Evolutionary conservation across 2,113 vertebrate species (phyloP).

Genomic region (Tupaia tana): DNA sequence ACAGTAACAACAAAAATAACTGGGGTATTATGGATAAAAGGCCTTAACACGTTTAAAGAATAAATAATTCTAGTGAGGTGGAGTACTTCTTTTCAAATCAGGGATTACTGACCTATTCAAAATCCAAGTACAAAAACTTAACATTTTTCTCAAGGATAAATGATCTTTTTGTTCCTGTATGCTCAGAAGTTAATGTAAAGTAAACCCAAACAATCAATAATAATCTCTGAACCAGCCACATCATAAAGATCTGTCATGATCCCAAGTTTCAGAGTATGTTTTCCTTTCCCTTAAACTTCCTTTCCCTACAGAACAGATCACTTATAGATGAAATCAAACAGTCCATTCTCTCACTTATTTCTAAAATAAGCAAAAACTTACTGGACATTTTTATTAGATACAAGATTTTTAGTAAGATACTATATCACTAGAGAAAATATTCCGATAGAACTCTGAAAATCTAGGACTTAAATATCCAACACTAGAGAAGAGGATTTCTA

Average conservation of each 20-base stretch:
- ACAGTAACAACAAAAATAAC: neutral
- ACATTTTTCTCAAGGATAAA: neutral
- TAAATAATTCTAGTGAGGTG: neutral
- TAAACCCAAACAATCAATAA: neutral
- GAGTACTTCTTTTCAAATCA: neutral
- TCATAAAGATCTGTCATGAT: neutral
- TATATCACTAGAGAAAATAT: slow-evolving; percentile 8
- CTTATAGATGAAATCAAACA: neutral
- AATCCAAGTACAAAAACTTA: neutral
- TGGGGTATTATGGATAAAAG: neutral
- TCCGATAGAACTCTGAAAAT: neutral
- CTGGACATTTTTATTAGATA: neutral
- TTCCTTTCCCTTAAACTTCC: slow-evolving; percentile 18
- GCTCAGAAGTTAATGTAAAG: neutral
- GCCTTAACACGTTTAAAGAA: neutral
- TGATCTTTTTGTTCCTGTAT: neutral
- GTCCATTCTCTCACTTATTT: slow-evolving; percentile 26
- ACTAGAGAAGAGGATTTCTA: neutral
- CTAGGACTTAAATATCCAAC: neutral
- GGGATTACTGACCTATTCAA: neutral
- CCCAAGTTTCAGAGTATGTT: neutral
- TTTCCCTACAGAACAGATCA: neutral
- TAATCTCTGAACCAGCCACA: neutral
- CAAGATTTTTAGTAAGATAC: neutral
- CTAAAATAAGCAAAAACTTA: slow-evolving; percentile 30